Percentiles rank a stretch among this genome's conserved stretches.
Evolutionary conservation across 2,113 vertebrate species (phyloP).

Genomic region (Thunnus thynnus): DNA sequence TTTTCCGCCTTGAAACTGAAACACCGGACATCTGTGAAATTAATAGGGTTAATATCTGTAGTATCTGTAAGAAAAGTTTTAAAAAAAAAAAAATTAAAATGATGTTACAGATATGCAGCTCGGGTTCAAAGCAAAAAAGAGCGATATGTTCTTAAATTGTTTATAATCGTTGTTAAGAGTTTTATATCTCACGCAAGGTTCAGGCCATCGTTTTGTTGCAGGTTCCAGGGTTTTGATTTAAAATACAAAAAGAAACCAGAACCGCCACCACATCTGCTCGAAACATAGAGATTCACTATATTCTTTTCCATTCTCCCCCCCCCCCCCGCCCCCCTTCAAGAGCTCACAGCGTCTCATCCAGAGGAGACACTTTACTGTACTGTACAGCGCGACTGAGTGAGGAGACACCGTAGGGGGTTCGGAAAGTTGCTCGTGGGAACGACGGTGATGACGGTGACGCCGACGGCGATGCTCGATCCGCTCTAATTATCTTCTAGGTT

Average conservation of each 20-base stretch:
- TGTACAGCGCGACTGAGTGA: background rate
- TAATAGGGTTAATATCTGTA: slow-evolving; percentile 52
- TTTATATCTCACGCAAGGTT: slow-evolving; percentile 60
- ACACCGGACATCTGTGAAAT: slow-evolving; percentile 69
- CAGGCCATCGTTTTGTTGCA: slow-evolving; percentile 25
- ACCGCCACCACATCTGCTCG: slow-evolving; percentile 72
- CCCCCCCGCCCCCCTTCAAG: background rate
- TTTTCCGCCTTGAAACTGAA: slow-evolving; percentile 59
- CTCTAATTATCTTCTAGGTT: background rate
- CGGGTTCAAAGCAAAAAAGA: background rate
- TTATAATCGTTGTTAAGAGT: slow-evolving; percentile 46
- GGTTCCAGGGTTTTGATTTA: slow-evolving; percentile 72
- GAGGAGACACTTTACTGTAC: slow-evolving; percentile 9
- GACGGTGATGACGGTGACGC: background rate
- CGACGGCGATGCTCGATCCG: no score
- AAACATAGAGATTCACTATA: slow-evolving; percentile 54
- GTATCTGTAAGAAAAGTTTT: slow-evolving; percentile 30
- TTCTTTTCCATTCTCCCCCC: slow-evolving; percentile 43
- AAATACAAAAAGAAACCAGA: slow-evolving; percentile 61
- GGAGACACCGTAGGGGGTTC: background rate
- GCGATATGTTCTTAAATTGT: slow-evolving; percentile 42
- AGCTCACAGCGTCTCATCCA: slow-evolving; percentile 24
- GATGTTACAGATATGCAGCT: slow-evolving; percentile 60
- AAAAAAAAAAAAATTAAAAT: slow-evolving; percentile 44
- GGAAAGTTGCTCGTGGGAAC: slow-evolving; percentile 13